phyloP scores from a whole-genome alignment of 2,888 invertebrate genomes.

The Cyaniris semiargus region DNA sequence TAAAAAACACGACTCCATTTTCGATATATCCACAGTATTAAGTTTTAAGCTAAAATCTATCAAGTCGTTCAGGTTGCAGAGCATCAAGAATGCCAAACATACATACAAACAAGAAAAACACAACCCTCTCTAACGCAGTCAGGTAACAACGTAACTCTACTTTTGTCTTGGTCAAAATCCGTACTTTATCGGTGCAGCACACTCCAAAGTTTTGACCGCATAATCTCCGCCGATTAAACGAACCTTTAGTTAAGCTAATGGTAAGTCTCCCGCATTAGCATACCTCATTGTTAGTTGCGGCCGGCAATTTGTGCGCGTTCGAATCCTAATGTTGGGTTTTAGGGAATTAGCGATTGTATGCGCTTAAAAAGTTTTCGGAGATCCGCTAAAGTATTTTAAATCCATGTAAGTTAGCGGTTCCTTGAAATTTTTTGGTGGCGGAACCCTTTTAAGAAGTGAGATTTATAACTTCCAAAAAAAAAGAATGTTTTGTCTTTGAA shows the following conservation, averaged over 20 bases:
- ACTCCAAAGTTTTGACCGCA: constrained; percentile 24
- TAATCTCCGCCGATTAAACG: not conserved
- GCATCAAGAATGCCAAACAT: no score
- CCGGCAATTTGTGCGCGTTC: constrained; percentile 57
- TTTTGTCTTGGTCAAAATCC: not conserved
- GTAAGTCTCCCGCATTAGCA: constrained; percentile 57
- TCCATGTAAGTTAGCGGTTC: not conserved
- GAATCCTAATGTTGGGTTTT: constrained; percentile 46
- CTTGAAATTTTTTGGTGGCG: no score
- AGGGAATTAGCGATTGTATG: constrained; percentile 52
- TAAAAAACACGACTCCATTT: no score
- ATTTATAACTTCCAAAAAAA: no score
- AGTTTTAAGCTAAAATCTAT: no score
- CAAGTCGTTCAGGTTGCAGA: no score
- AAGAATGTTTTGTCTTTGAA: no score
- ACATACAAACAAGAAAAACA: no score
- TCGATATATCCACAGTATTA: no score
- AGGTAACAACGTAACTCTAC: no score
- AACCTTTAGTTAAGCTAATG: constrained; percentile 17
- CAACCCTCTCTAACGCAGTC: no score
- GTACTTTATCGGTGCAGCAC: not conserved
- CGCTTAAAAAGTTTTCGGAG: constrained; percentile 11
- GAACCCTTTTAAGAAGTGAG: no score
- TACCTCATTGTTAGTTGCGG: constrained; percentile 72
- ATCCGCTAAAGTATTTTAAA: not conserved